Conservation (phyloP, 2,113 vertebrate genomes). For the Talpa occidentalis region DNA sequence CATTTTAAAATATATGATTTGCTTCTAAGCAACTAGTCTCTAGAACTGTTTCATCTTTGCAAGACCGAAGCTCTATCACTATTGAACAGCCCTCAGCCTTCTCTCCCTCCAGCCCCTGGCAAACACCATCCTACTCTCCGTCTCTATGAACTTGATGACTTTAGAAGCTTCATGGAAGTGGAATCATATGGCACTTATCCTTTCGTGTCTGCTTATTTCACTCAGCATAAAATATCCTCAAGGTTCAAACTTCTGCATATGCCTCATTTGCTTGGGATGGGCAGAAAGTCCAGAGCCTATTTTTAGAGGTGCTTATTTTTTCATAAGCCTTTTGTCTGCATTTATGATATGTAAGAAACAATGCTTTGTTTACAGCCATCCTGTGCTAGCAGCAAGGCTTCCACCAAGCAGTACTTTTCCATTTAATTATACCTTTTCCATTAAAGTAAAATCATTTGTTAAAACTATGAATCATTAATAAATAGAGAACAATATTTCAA, state of each 20-base stretch:
- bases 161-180: neutral
- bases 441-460: constrained; percentile 62
- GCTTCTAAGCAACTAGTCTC: rapidly evolving
- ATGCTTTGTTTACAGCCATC: constrained; percentile 46
- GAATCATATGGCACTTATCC: neutral
- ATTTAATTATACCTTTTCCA: constrained; percentile 59
- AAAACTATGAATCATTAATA: constrained; percentile 59
- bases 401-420: constrained; percentile 31
- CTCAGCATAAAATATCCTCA: neutral
- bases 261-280: neutral
- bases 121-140: too few relatives aligned
- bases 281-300: neutral
- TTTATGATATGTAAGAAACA: constrained; percentile 9
- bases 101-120: too few relatives aligned
- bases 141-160: neutral
- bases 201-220: neutral
- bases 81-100: neutral
- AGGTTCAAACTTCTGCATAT: neutral
- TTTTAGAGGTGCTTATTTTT: constrained; percentile 63
- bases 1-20: neutral
- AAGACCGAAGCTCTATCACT: neutral
- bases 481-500: constrained; percentile 33
- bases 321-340: constrained; percentile 48
- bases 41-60: neutral
- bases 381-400: constrained; percentile 11